Evolutionary conservation across 2,888 invertebrate species (phyloP), one percentile per base, ranked within the genome.

Genomic region (Idaea biselata): DNA sequence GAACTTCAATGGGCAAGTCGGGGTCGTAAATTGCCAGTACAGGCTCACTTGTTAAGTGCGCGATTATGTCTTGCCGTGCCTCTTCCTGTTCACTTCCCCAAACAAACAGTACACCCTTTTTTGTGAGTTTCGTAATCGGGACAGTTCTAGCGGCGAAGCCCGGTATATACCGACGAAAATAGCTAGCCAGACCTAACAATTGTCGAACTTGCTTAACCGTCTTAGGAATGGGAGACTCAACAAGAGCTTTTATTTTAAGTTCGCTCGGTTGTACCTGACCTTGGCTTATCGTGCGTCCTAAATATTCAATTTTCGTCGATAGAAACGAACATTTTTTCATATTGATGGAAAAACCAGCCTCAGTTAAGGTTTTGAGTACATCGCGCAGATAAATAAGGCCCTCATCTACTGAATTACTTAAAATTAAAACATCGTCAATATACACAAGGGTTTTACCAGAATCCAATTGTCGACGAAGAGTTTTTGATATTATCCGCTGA

Each of bases 11-110:
- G 4, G 63, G 64, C 0, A 71, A 31, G 0, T 5, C 1, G 0
- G 68, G 65, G 25, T 72, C 66, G 53, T 66, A 72, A 4, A 73
- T 68, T 0, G n/a, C n/a, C n/a, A n/a, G n/a, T n/a, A n/a, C n/a
- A n/a, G n/a, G n/a, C n/a, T n/a, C n/a, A n/a, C n/a, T n/a, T n/a
- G n/a, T n/a, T n/a, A n/a, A n/a, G n/a, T n/a, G n/a, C n/a, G n/a
- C n/a, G n/a, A n/a, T n/a, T n/a, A n/a, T n/a, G n/a, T n/a, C n/a
- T n/a, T n/a, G n/a, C n/a, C n/a, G n/a, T n/a, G n/a, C n/a, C n/a
- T n/a, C n/a, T n/a, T n/a, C n/a, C n/a, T n/a, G n/a, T n/a, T n/a
- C n/a, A n/a, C n/a, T n/a, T n/a, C n/a, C n/a, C n/a, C n/a, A n/a
- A n/a, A n/a, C n/a, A n/a, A n/a, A n/a, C n/a, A n/a, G n/a, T n/a